Base-by-base conservation (phyloP, 2,888 invertebrate species). In the Trichogramma dendrolimi region DNA sequence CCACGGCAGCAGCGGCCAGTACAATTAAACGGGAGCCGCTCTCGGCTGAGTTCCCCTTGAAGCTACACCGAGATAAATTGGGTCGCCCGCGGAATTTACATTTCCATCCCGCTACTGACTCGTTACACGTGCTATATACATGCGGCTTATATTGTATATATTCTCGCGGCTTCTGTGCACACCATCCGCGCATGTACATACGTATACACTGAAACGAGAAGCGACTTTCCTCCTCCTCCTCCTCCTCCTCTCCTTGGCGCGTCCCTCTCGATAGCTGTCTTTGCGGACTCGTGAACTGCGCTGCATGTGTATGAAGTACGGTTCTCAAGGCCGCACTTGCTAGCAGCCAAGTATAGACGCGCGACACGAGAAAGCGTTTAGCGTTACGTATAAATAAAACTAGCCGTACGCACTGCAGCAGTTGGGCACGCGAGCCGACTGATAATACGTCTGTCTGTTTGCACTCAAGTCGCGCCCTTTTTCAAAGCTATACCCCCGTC, bases 81-180 rank as follows among this genome's bases (percentile, higher is more conserved):
- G 73, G 71, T 72, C 71, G 72, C 65, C 63, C 44, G 64, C 57
- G 69, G 72, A 75, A 73, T 75, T 74, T 73, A 73, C 73, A 73
- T 74, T 75, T 73, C 72, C 72, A 72, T 73, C 71, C 71, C 71
- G 70, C 69, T 73, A 48, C 11, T 14, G 48, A 67, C 75, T 76
- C 73, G 75, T 76, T 76, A 75, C 73, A 69, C 67, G 71, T 58
- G 64, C 75, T 76, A 73, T 75, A 76, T 76, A 75, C 73, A 69
- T 67, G 71, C 58, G 64, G 63, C 64, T 61, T 27, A 27, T 27
- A 27, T 63, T 61, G 58, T 55, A 27, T 41, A 50, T 40, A 60
- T 46, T n/a, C 55, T 4, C 55, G 46, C 54, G 39, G 10, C 46
- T n/a, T 46, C 27, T 38, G 8, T 52, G 46, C 51, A 1, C 48